Evolutionary conservation across 2,113 vertebrate species (phyloP).

Genomic region (Amia ocellicauda): DNA sequence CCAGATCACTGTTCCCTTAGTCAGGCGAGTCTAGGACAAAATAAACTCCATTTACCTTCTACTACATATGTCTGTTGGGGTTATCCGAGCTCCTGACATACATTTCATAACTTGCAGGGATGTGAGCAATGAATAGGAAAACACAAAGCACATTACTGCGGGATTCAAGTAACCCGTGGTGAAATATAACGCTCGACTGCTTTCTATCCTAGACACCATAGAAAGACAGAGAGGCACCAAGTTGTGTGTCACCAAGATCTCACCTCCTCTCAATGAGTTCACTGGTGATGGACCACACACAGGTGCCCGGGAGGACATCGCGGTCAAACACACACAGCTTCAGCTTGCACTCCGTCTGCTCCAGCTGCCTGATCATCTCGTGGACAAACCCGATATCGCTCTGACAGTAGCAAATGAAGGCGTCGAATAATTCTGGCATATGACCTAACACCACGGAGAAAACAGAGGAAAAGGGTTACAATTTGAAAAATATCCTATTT

Average conservation of each 20-base stretch:
- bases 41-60: neutral
- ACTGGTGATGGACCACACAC: slow-evolving; percentile 90
- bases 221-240: too few relatives aligned
- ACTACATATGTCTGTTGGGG: too few relatives aligned
- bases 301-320: slow-evolving; percentile 89
- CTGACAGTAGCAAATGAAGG: slow-evolving; percentile 96
- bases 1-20: too few relatives aligned
- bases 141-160: neutral
- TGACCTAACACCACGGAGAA: slow-evolving; percentile 52
- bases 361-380: slow-evolving; percentile 90
- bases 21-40: neutral
- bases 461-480: neutral
- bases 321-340: slow-evolving; percentile 94
- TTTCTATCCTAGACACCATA: too few relatives aligned
- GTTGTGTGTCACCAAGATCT: too few relatives aligned
- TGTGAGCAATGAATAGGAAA: neutral
- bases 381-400: slow-evolving; percentile 88
- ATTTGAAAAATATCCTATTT: too few relatives aligned
- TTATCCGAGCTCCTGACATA: too few relatives aligned
- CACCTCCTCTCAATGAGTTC: slow-evolving; percentile 94
- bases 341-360: slow-evolving; percentile 78
- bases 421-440: slow-evolving; percentile 81
- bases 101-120: neutral
- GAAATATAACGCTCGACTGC: neutral
- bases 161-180: neutral